Evolutionary conservation across 1,140 invertebrate species (phyloP).

Genomic region (Trichonephila inaurata): DNA sequence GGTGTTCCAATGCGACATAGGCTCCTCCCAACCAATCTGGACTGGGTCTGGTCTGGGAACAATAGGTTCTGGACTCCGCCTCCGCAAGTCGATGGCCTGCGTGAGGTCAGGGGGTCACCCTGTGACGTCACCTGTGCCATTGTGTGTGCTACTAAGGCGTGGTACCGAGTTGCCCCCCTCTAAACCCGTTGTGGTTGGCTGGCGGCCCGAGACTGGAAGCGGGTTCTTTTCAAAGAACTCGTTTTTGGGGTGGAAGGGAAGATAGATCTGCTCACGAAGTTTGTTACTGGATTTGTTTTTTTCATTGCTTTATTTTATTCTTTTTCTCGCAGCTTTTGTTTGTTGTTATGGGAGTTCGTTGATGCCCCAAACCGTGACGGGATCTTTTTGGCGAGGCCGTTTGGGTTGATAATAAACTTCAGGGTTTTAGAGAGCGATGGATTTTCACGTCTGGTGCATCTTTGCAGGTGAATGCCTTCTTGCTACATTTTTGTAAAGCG

Average conservation of each 20-base stretch:
- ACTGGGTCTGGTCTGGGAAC: constrained; percentile 33
- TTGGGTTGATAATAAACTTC: not conserved
- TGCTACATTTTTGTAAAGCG: not conserved
- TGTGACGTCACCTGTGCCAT: constrained; percentile 58
- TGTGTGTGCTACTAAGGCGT: constrained; percentile 46
- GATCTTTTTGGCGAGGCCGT: not conserved
- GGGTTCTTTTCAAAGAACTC: constrained; percentile 13
- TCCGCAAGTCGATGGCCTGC: constrained; percentile 35
- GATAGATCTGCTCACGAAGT: not conserved
- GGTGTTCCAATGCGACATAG: constrained; percentile 24
- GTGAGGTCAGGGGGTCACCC: constrained; percentile 51
- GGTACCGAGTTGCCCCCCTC: not conserved
- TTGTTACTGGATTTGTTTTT: not conserved
- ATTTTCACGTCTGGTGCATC: constrained; percentile 26
- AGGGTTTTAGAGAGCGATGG: not conserved
- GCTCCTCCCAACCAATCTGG: constrained; percentile 46
- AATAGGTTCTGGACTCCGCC: constrained; percentile 32
- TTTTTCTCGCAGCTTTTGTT: constrained; percentile 10
- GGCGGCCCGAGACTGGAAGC: constrained; percentile 43
- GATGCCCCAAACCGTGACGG: constrained; percentile 7
- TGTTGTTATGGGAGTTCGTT: constrained; percentile 52
- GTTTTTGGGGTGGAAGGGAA: constrained; percentile 39
- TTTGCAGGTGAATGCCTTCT: constrained; percentile 27
- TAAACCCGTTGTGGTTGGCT: constrained; percentile 33
- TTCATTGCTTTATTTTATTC: not conserved